These are phyloP conservation scores for Xiphorhynchus elegans DNA, from an alignment of 2,113 vertebrate species.

Conservation along the genomic window DNA sequence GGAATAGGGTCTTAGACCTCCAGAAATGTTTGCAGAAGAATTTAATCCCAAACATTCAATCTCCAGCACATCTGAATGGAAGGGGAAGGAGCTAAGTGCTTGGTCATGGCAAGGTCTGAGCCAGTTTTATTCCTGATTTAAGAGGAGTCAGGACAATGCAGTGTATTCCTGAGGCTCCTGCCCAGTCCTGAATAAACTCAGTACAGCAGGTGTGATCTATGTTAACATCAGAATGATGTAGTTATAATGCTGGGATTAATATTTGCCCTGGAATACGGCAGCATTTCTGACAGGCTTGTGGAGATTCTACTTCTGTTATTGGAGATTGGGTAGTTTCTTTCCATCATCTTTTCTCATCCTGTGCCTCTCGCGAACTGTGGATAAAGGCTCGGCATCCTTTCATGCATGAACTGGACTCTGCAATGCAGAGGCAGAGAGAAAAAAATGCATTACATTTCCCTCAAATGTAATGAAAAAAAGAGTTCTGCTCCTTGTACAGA, in stretches of 20 bases:
- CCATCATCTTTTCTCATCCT: not conserved
- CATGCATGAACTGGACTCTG: not conserved
- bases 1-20: not conserved
- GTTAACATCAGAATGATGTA: not conserved
- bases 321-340: not conserved
- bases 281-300: not conserved
- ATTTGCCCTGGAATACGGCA: not conserved
- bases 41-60: not conserved
- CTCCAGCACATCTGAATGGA: not conserved
- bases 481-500: not conserved
- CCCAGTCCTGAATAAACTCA: not conserved
- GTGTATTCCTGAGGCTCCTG: not conserved
- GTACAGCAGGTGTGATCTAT: not conserved
- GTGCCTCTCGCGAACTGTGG: accelerated
- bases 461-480: not conserved
- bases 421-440: slow-evolving; percentile 3
- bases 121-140: not conserved
- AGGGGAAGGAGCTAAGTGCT: not conserved
- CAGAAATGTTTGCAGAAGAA: not conserved
- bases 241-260: not conserved
- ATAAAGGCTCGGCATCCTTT: not conserved
- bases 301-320: not conserved
- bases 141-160: not conserved
- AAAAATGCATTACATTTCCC: not conserved
- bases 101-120: not conserved